phyloP scores from a whole-genome alignment of 2,797 vertebrate genomes.

The Sphenopsis melanotis region DNA sequence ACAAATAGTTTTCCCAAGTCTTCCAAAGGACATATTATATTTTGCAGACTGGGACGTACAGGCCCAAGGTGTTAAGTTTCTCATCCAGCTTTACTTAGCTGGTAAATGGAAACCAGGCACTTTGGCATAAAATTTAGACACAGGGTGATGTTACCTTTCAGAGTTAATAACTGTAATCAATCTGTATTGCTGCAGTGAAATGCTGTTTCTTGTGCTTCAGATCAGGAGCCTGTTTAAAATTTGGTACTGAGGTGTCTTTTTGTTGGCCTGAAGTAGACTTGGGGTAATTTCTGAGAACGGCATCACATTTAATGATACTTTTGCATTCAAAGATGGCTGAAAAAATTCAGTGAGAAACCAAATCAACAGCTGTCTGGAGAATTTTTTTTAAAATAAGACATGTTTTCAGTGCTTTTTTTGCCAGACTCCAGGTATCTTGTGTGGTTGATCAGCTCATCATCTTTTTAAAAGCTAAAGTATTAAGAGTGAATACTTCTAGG shows the following conservation, averaged over 20 bases:
- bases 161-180: neutral
- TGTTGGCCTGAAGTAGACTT: neutral
- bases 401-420: neutral
- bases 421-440: neutral
- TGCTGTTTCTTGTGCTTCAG: neutral
- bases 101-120: conserved; percentile 48
- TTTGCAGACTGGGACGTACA: conserved; percentile 32
- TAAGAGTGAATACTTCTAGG: neutral
- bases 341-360: neutral
- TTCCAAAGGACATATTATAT: conserved; percentile 39
- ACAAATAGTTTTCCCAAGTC: conserved; percentile 37
- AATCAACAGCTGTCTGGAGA: neutral
- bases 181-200: neutral
- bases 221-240: neutral
- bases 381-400: neutral
- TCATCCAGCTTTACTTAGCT: neutral
- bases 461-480: neutral
- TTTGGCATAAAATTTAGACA: conserved; percentile 27
- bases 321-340: neutral
- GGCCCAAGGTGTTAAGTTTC: conserved; percentile 50
- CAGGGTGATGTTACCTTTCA: neutral
- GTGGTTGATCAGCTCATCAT: neutral
- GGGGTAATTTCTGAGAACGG: neutral
- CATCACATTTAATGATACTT: neutral
- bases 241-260: neutral